phyloP scores from a whole-genome alignment of 2,888 invertebrate species.

The Hermaeophaga mercurialis region DNA sequence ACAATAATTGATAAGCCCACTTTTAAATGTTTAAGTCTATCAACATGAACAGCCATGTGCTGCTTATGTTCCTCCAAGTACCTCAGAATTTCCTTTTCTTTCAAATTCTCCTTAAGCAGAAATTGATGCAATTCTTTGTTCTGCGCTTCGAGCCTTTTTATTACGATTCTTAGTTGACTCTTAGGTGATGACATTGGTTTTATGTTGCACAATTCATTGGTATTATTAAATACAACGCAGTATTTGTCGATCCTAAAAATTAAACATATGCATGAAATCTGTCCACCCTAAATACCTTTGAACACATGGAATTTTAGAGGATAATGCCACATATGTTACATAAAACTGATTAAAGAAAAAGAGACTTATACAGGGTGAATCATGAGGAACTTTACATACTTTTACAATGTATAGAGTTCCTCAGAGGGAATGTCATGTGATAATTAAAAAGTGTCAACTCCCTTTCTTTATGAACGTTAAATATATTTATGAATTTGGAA shows the following conservation, averaged over 20 bases:
- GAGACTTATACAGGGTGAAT: too few species aligned
- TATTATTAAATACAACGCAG: conserved; percentile 38
- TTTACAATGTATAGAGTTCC: too few species aligned
- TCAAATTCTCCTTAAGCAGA: conserved; percentile 45
- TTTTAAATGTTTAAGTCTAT: conserved; percentile 69
- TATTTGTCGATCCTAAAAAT: conserved; percentile 41
- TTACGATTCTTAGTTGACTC: conserved; percentile 71
- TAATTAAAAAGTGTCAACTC: too few species aligned
- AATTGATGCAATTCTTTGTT: conserved; percentile 65
- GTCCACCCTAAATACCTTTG: too few species aligned
- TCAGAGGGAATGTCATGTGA: too few species aligned
- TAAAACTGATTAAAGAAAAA: too few species aligned
- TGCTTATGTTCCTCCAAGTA: conserved; percentile 67
- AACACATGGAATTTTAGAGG: too few species aligned
- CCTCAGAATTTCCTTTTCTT: conserved; percentile 59
- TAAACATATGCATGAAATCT: too few species aligned
- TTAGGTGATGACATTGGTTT: conserved; percentile 61
- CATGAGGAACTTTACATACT: too few species aligned
- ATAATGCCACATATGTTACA: too few species aligned
- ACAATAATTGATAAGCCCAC: conserved; percentile 54
- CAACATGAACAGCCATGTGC: conserved; percentile 69
- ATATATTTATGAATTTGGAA: too few species aligned
- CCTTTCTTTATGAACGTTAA: too few species aligned
- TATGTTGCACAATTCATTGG: conserved; percentile 41
- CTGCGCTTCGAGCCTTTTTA: conserved; percentile 71